phyloP scores from a whole-genome alignment of 2,113 vertebrate genomes.

The Oncorhynchus nerka region DNA sequence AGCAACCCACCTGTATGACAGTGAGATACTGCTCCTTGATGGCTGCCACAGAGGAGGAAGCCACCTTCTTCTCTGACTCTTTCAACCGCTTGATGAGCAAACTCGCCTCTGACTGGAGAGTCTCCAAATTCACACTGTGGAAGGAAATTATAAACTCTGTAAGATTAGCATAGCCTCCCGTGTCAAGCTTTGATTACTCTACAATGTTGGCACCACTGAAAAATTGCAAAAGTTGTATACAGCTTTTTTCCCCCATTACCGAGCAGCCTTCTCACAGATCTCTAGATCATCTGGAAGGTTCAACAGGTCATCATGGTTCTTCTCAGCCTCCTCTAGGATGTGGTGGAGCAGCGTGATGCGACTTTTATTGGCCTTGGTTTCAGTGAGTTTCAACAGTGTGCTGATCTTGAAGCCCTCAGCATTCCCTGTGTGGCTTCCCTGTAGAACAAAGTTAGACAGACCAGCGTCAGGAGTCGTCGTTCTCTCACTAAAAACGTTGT shows the following conservation, averaged over 20 bases:
- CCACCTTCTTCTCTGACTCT: conserved; percentile 69
- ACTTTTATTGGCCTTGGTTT: conserved; percentile 91
- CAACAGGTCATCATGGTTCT: conserved; percentile 81
- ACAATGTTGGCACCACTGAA: conserved; percentile 2
- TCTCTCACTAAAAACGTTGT: background rate
- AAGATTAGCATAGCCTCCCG: background rate
- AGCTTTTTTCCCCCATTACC: conserved; percentile 65
- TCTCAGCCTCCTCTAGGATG: conserved; percentile 86
- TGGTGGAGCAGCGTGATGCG: conserved; percentile 89
- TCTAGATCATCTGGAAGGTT: conserved; percentile 84
- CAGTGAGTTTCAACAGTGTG: conserved; percentile 87
- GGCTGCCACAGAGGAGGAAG: conserved; percentile 55
- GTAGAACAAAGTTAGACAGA: background rate
- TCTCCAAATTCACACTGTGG: conserved; percentile 82
- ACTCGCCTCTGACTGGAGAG: conserved; percentile 70
- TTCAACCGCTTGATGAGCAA: conserved; percentile 77
- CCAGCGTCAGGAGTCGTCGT: background rate
- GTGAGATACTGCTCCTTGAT: conserved; percentile 79
- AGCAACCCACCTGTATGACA: conserved; percentile 21
- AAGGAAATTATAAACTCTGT: conserved; percentile 1
- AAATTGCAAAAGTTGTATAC: background rate
- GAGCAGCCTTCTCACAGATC: conserved; percentile 81
- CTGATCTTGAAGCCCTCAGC: conserved; percentile 91
- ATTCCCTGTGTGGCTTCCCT: conserved; percentile 92
- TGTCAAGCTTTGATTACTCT: too few relatives aligned